Percentiles rank a stretch among this genome's conserved stretches.
Evolutionary conservation across 2,113 vertebrate genomes (phyloP).

Genomic region (Phyllopteryx taeniolatus): DNA sequence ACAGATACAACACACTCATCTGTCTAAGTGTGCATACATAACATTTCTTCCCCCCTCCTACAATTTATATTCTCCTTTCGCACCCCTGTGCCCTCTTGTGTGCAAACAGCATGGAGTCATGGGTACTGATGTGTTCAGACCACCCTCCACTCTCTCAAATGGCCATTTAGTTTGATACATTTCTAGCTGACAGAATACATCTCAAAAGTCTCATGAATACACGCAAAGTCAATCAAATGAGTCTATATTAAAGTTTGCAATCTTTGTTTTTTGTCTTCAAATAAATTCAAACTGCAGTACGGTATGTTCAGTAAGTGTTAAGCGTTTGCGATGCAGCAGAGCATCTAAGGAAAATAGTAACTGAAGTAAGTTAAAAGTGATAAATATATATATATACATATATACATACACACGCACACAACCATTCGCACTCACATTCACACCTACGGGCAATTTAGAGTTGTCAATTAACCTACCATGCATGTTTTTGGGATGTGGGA

Average conservation of each 20-base stretch:
- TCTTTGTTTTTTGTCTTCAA: not conserved
- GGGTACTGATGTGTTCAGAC: constrained; percentile 71
- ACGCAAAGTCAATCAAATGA: not conserved
- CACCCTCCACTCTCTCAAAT: constrained; percentile 66
- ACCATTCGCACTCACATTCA: too few species aligned
- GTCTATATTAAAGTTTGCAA: not conserved
- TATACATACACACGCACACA: too few species aligned
- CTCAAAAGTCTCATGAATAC: constrained; percentile 19
- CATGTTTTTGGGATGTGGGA: too few species aligned
- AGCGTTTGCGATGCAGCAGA: not conserved
- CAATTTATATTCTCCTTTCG: constrained; percentile 60
- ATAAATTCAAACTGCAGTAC: not conserved
- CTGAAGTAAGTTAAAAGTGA: too few species aligned
- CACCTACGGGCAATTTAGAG: too few species aligned
- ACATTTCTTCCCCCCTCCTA: constrained; percentile 42
- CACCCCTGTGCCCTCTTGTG: constrained; percentile 74
- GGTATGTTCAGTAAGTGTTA: not conserved
- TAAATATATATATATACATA: too few species aligned
- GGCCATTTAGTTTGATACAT: constrained; percentile 14
- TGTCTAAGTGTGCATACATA: constrained; percentile 43
- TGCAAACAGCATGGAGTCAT: constrained; percentile 74
- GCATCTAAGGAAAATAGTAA: not conserved
- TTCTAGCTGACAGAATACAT: constrained; percentile 62
- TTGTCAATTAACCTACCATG: too few species aligned
- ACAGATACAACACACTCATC: constrained; percentile 62